Evolutionary conservation across 2,888 invertebrate genomes (phyloP).

Genomic region (Lacanobia oleracea): DNA sequence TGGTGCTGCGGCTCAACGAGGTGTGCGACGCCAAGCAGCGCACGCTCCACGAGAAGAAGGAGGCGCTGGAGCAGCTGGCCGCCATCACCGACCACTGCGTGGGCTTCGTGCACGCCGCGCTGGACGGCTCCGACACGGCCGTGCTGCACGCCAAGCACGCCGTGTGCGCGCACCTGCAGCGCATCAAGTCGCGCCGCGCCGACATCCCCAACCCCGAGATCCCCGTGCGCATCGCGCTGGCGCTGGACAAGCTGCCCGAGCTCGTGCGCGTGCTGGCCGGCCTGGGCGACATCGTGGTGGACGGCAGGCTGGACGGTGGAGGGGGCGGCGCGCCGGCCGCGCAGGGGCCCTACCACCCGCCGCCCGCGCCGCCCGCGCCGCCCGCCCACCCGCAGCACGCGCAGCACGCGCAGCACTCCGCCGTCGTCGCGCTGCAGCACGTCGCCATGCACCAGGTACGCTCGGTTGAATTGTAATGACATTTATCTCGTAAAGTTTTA

Average conservation of each 20-base stretch:
- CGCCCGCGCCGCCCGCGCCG: conserved; percentile 34
- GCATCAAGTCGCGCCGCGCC: conserved; percentile 95
- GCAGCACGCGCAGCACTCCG: conserved; percentile 70
- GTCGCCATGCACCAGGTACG: conserved; percentile 85
- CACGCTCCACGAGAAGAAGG: conserved; percentile 95
- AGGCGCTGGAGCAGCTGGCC: conserved; percentile 95
- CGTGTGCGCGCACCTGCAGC: conserved; percentile 92
- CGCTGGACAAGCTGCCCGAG: conserved; percentile 95
- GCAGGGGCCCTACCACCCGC: conserved; percentile 80
- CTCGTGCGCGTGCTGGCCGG: conserved; percentile 94
- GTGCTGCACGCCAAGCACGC: conserved; percentile 95
- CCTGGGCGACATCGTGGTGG: conserved; percentile 95
- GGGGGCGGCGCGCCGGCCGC: conserved; percentile 59
- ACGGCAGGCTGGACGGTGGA: conserved; percentile 95
- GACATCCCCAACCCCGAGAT: conserved; percentile 97
- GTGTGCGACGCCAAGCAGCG: conserved; percentile 93
- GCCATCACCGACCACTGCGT: conserved; percentile 97
- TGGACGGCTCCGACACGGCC: conserved; percentile 95
- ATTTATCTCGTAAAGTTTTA: no score
- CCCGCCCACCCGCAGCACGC: conserved; percentile 66
- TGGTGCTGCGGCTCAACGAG: conserved; percentile 95
- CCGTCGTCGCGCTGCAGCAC: conserved; percentile 84
- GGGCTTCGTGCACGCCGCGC: conserved; percentile 94
- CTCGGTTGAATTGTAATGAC: background rate
- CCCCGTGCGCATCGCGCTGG: conserved; percentile 95